A percentile compares a stretch with the other conserved stretches of the same genome.
Conservation (phyloP, 1,140 invertebrate genomes). For the Cheumatopsyche charites region DNA sequence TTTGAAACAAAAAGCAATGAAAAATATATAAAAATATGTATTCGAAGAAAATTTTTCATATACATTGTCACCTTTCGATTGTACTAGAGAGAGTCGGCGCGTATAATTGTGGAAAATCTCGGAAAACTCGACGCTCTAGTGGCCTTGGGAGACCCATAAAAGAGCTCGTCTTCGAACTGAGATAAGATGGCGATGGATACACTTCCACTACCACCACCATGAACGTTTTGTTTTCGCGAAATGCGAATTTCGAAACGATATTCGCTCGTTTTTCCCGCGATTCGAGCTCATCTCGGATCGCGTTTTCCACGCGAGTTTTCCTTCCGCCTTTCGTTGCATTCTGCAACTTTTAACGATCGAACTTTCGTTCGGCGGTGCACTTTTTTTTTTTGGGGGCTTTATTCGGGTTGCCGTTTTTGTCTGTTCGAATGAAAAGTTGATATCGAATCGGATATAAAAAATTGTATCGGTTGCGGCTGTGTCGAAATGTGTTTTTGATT, state of each 20-base stretch:
- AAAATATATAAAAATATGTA: too few species aligned
- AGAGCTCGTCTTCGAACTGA: not conserved
- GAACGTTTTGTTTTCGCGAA: too few species aligned
- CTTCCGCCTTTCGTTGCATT: not conserved
- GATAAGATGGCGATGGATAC: too few species aligned
- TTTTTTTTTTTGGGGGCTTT: not conserved
- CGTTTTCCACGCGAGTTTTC: not conserved
- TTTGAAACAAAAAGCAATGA: too few species aligned
- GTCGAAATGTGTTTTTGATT: too few species aligned
- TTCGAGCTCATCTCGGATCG: not conserved
- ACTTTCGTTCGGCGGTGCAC: conserved; percentile 11
- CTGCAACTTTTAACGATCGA: conserved; percentile 24
- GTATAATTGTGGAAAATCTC: conserved; percentile 20
- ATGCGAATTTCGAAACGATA: too few species aligned
- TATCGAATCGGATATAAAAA: too few species aligned
- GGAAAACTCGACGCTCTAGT: not conserved
- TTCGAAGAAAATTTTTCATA: too few species aligned
- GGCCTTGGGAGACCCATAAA: conserved; percentile 26
- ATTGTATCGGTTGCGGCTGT: too few species aligned
- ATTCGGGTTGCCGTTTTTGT: not conserved
- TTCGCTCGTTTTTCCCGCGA: not conserved
- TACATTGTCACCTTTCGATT: too few species aligned
- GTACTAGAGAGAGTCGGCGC: not conserved
- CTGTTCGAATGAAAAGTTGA: not conserved
- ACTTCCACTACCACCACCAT: too few species aligned